These are phyloP conservation scores for Rhynchophorus ferrugineus DNA, from an alignment of 1,140 invertebrate genomes.

Conservation along the genomic window DNA sequence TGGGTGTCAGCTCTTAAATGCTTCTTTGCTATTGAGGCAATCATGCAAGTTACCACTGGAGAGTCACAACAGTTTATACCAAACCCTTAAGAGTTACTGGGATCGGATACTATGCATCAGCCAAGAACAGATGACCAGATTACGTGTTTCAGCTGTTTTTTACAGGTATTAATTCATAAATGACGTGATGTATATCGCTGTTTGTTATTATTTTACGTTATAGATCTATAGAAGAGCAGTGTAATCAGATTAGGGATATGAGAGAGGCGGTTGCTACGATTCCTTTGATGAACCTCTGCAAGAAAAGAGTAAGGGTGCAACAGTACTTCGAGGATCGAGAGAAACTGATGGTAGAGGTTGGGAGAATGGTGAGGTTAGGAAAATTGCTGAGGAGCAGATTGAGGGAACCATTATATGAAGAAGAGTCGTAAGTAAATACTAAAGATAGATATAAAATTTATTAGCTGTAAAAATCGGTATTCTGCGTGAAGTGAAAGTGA, in stretches of 20 bases:
- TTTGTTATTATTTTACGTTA: background rate
- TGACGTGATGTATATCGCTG: background rate
- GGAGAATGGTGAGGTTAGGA: slow-evolving; percentile 64
- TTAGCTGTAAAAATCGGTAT: background rate
- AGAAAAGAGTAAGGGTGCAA: slow-evolving; percentile 36
- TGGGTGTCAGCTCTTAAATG: slow-evolving; percentile 66
- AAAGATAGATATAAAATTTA: too few relatives aligned
- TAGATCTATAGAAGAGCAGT: slow-evolving; percentile 63
- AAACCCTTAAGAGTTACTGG: slow-evolving; percentile 59
- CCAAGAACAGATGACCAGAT: slow-evolving; percentile 68
- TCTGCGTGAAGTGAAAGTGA: too few relatives aligned
- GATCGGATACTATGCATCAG: slow-evolving; percentile 59
- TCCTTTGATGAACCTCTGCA: slow-evolving; percentile 34
- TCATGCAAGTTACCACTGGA: slow-evolving; percentile 61
- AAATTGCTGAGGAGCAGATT: slow-evolving; percentile 59
- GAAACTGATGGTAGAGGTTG: slow-evolving; percentile 62
- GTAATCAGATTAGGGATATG: slow-evolving; percentile 49
- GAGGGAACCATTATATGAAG: slow-evolving; percentile 44
- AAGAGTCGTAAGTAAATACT: slow-evolving; percentile 24
- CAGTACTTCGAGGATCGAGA: slow-evolving; percentile 56
- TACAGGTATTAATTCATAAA: slow-evolving; percentile 39
- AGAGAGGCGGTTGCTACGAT: slow-evolving; percentile 45
- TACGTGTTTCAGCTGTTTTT: slow-evolving; percentile 69
- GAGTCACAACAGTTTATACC: slow-evolving; percentile 47
- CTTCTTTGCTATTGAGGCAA: slow-evolving; percentile 62